Conservation (phyloP, 2,113 vertebrate species). For the Motacilla alba region DNA sequence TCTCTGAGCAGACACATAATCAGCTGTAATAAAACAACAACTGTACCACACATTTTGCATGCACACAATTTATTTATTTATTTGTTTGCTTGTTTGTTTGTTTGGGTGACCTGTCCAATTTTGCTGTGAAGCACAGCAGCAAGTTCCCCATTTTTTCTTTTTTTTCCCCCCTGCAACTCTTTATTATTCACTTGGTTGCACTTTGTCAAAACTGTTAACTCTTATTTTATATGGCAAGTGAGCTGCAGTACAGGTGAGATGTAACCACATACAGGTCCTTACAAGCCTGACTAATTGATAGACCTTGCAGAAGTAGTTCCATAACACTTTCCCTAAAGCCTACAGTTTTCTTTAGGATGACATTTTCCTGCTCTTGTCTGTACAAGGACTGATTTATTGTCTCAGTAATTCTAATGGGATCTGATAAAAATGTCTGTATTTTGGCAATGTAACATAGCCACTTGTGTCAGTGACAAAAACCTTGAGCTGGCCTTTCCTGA, state of each 20-base stretch:
- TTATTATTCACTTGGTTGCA: not conserved
- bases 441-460: not conserved
- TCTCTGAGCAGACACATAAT: not conserved
- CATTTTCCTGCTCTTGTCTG: not conserved
- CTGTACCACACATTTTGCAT: not conserved
- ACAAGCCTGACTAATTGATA: not conserved
- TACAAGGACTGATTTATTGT: not conserved
- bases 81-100: not conserved
- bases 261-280: not conserved
- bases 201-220: not conserved
- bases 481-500: not conserved
- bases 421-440: not conserved
- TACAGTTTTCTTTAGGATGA: not conserved
- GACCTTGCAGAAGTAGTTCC: not conserved
- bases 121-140: not conserved
- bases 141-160: not conserved
- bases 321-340: not conserved
- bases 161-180: not conserved
- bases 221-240: not conserved
- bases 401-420: not conserved
- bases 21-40: not conserved
- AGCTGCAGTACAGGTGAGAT: not conserved
- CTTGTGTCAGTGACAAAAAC: not conserved
- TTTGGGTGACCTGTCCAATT: not conserved
- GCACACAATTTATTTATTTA: not conserved